Base-by-base conservation (phyloP, 2,888 invertebrate species). In the Strigamia crassipes region DNA sequence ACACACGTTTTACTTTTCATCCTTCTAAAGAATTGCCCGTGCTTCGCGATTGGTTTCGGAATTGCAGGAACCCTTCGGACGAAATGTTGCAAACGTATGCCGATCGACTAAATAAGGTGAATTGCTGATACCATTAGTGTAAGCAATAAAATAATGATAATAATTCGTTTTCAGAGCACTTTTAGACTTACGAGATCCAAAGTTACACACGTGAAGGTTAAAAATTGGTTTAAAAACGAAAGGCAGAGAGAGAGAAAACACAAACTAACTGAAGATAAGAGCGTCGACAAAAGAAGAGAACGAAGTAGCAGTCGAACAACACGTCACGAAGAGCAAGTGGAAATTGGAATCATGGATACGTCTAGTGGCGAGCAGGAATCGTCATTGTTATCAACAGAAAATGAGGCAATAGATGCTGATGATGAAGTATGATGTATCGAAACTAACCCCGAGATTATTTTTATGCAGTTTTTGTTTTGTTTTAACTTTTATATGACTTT, bases 191-290 rank as follows among this genome's bases (percentile, higher is more conserved):
- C 85, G 83, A 84, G 87, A 81, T 85, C 85, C 3, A 86, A 86
- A 84, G 85, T 88, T 21, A 86, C 86, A 0, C 82, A 86, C 0
- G 84, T 82, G 8, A 86, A 86, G 82, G 82, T 88, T 18, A 86
- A 86, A 83, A 87, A 86, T 82, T 88, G 88, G 88, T 88, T 87
- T 87, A 87, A 87, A 84, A 88, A 88, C 84, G 87, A 88, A 84
- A 85, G 86, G 82, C 87, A 87, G 83, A 84, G 86, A 79, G 84
- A 85, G 73, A 80, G 83, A 34, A 56, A 18, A 56, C 56, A 56
- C n/a, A 56, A 56, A 9, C 10, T 21, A 18, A 18, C n/a, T 18
- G 21, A n/a, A 56, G 56, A 56, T 12, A 56, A 18, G 21, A 18
- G 56, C n/a, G 3, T 9, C 18, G 18, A 8, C 18, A 56, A 18